Percentiles rank a stretch among this genome's conserved stretches.
Conservation (phyloP, 2,888 invertebrate genomes). For the Dolichopus griseipennis region DNA sequence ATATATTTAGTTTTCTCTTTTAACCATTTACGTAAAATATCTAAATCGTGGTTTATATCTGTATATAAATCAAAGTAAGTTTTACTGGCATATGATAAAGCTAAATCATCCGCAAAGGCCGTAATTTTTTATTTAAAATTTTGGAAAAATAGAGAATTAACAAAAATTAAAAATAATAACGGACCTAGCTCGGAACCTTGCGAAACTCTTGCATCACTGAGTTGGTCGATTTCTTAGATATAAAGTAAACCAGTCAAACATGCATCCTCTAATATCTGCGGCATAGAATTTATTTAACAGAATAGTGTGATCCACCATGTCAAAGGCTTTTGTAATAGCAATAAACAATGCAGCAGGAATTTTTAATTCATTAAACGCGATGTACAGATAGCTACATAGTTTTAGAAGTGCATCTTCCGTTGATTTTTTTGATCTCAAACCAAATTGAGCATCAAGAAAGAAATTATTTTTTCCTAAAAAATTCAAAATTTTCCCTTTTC, state of each 20-base stretch:
- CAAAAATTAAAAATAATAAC: slow-evolving; percentile 9
- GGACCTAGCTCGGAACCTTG: slow-evolving; percentile 16
- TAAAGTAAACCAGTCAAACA: slow-evolving; percentile 12
- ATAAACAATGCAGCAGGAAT: slow-evolving; percentile 14
- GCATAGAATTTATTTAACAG: slow-evolving; percentile 13
- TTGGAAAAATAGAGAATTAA: not conserved
- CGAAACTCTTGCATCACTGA: slow-evolving; percentile 11
- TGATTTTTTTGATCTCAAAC: slow-evolving; percentile 15
- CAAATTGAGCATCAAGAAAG: slow-evolving; percentile 12
- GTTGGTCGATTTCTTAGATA: slow-evolving; percentile 11
- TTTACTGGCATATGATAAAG: not conserved
- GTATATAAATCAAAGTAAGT: not conserved
- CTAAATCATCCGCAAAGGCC: not conserved
- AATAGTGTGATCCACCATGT: slow-evolving; percentile 14
- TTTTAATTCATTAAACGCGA: slow-evolving; percentile 10
- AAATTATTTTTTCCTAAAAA: slow-evolving; percentile 13
- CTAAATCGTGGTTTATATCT: too few relatives aligned
- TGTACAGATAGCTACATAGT: slow-evolving; percentile 12
- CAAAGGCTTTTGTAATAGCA: slow-evolving; percentile 15
- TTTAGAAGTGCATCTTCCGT: slow-evolving; percentile 15
- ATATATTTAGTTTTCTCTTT: too few relatives aligned
- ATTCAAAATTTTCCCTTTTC: slow-evolving; percentile 14
- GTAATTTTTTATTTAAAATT: not conserved
- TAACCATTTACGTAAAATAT: too few relatives aligned
- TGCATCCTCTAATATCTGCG: slow-evolving; percentile 12